Base-by-base conservation (phyloP, 1,140 invertebrate species). In the Bursaphelenchus mucronatus region DNA sequence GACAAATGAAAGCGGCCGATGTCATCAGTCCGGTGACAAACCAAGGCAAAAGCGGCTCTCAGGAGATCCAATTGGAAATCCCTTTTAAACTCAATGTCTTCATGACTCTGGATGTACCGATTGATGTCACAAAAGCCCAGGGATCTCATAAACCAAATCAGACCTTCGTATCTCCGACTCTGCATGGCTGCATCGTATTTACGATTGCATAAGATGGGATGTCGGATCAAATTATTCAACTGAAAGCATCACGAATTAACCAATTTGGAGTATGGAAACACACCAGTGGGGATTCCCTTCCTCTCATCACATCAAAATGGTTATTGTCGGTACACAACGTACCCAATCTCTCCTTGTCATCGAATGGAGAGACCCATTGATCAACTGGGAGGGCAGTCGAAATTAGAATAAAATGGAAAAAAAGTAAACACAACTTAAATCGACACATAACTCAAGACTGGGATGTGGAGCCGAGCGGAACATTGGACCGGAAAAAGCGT, bases 61-160 rank as follows among this genome's bases (percentile, higher is more conserved):
- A 78, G 59, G 41, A 78, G 61, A 43, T 77, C 61, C 21, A 74
- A 56, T 61, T 79, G 76, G 63, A 78, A 78, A 47, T 78, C 67
- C 45, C 70, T 41, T 41, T 62, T 51, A 59, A 63, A 78, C 43
- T 71, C 64, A 21, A 64, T 46, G 40, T 64, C 44, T 10, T 51
- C 41, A 45, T 59, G 49, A 17, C 47, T 61, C 13, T 54, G 43
- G 9, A 62, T 61, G 46, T 51, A 47, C 44, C 61, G 67, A 47
- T 80, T 78, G 8, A 80, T 65, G 41, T 78, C 71, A 50, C 69
- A 80, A n/a, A 76, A 75, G 40, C 67, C 68, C 44, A 71, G 63
- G 45, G 21, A 30, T 15, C 21, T 78, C 67, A 78, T 71, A 8
- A 78, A 68, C 76, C 76, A 78, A 19, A 80, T 67, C 11, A 78